phyloP scores from a whole-genome alignment of 2,888 invertebrate genomes.

The Tenthredo amoena region DNA sequence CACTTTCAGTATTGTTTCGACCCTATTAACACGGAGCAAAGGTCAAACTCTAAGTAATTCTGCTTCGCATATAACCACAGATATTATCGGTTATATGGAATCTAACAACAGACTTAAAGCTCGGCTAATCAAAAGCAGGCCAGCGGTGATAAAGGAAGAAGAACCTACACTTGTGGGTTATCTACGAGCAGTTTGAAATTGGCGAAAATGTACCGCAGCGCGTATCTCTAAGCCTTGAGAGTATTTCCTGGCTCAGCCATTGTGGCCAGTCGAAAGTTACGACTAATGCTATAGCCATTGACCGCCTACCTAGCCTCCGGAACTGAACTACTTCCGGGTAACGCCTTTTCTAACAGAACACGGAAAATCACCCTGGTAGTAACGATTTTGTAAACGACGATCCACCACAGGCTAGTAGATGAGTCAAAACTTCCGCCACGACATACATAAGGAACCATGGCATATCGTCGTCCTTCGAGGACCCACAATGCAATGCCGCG shows the following conservation, averaged over 20 bases:
- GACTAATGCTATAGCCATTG: constrained; percentile 38
- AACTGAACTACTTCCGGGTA: constrained; percentile 39
- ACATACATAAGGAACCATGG: background rate
- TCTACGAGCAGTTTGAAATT: background rate
- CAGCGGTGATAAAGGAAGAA: background rate
- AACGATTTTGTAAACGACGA: constrained; percentile 37
- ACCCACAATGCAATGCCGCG: constrained; percentile 23
- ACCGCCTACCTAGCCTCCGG: constrained; percentile 7
- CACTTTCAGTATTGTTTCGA: constrained; percentile 1
- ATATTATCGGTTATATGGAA: background rate
- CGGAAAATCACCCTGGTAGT: constrained; percentile 27
- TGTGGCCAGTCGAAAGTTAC: constrained; percentile 42
- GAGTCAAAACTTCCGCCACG: background rate
- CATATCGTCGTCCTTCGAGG: background rate
- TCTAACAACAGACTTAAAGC: background rate
- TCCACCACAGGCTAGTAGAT: background rate
- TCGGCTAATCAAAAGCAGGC: background rate
- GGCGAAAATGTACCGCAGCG: background rate
- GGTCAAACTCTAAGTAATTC: background rate
- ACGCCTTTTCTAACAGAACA: constrained; percentile 26
- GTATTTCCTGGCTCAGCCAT: constrained; percentile 21
- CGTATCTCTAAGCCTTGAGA: constrained; percentile 11
- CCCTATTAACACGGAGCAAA: background rate
- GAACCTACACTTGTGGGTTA: background rate
- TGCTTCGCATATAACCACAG: background rate